phyloP scores from a whole-genome alignment of 2,113 vertebrate species.

The Siniperca chuatsi region DNA sequence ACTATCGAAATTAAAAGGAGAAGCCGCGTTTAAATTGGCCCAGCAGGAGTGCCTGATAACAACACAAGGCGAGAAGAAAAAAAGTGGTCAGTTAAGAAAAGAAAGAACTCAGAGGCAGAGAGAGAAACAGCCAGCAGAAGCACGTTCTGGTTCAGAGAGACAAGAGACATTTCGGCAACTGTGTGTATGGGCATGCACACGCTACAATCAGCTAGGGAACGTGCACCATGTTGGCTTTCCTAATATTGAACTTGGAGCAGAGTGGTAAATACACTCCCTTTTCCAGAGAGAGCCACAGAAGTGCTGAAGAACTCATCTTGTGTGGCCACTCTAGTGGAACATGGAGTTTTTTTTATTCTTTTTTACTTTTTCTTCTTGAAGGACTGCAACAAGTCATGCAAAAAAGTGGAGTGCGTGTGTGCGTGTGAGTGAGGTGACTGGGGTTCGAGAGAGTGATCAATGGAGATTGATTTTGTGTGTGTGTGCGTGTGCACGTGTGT shows the following conservation, averaged over 20 bases:
- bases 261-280: slow-evolving; percentile 65
- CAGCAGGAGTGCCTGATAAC: slow-evolving; percentile 59
- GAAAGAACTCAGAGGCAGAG: slow-evolving; percentile 18
- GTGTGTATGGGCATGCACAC: neutral
- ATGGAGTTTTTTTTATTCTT: slow-evolving; percentile 62
- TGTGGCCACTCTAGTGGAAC: slow-evolving; percentile 74
- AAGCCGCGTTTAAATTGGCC: slow-evolving; percentile 55
- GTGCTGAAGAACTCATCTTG: slow-evolving; percentile 74
- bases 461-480: slow-evolving; percentile 71
- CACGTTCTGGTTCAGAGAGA: slow-evolving; percentile 45
- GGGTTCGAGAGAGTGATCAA: slow-evolving; percentile 68
- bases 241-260: slow-evolving; percentile 75
- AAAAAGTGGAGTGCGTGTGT: slow-evolving; percentile 16
- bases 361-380: slow-evolving; percentile 37
- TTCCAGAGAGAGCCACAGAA: slow-evolving; percentile 66
- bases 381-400: slow-evolving; percentile 63
- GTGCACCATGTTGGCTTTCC: slow-evolving; percentile 59
- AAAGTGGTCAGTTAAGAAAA: slow-evolving; percentile 42
- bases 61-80: slow-evolving; percentile 20
- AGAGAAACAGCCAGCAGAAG: slow-evolving; percentile 43
- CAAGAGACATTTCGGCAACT: slow-evolving; percentile 34
- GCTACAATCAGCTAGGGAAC: slow-evolving; percentile 46
- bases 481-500: slow-evolving; percentile 14
- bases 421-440: slow-evolving; percentile 23
- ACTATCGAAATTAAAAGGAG: slow-evolving; percentile 68